phyloP scores from a whole-genome alignment of 2,888 invertebrate genomes.

The Leucoma salicis region DNA sequence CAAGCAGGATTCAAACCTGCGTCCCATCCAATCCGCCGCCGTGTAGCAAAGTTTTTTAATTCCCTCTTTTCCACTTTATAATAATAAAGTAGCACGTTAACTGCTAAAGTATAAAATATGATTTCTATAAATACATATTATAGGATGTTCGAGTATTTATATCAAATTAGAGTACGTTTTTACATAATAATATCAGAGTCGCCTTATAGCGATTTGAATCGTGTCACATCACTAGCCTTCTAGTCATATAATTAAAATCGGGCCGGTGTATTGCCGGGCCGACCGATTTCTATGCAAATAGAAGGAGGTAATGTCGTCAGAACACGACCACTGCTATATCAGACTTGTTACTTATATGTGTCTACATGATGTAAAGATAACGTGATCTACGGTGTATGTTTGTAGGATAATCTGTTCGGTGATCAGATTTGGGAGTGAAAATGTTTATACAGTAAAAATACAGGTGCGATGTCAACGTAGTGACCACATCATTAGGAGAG shows the following conservation, averaged over 20 bases:
- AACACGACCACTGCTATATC: slow-evolving; percentile 46
- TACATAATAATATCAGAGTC: too few species aligned
- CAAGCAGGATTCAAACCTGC: too few species aligned
- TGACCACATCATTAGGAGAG: not conserved
- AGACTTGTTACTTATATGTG: slow-evolving; percentile 30
- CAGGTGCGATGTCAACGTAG: not conserved
- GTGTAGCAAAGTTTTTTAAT: too few species aligned
- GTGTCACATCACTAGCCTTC: slow-evolving; percentile 3
- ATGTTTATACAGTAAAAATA: not conserved
- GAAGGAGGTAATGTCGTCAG: slow-evolving; percentile 49
- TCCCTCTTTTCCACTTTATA: too few species aligned
- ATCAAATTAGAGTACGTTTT: too few species aligned
- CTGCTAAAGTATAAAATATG: too few species aligned
- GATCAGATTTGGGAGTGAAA: slow-evolving; percentile 3
- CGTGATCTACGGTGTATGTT: slow-evolving; percentile 23
- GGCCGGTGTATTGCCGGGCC: slow-evolving; percentile 39
- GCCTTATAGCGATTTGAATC: not conserved
- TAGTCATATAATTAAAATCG: slow-evolving; percentile 60
- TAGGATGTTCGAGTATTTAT: too few species aligned
- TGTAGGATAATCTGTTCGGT: slow-evolving; percentile 7
- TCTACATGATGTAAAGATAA: slow-evolving; percentile 33
- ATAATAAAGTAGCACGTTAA: too few species aligned
- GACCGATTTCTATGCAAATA: slow-evolving; percentile 73
- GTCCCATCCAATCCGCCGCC: too few species aligned
- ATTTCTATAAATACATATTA: too few species aligned